phyloP scores from a whole-genome alignment of 2,113 vertebrate genomes.

The Noturus placidus region DNA sequence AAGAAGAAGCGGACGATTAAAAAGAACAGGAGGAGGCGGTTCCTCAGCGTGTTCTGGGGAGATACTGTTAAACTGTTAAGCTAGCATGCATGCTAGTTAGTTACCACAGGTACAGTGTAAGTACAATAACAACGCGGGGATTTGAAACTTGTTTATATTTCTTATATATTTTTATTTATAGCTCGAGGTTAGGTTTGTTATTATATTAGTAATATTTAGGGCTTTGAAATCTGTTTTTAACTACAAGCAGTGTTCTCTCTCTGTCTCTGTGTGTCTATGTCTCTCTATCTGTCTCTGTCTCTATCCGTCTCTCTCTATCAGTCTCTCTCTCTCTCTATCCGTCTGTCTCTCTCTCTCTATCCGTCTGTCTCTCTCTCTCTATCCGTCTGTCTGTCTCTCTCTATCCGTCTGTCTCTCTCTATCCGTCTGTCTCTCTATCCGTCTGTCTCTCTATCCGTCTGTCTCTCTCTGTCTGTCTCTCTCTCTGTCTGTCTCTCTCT shows the following conservation, averaged over 20 bases:
- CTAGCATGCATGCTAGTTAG: neutral
- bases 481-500: no score
- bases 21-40: neutral
- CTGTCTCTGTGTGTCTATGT: no score
- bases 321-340: no score
- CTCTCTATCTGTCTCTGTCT: no score
- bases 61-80: neutral
- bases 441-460: no score
- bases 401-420: no score
- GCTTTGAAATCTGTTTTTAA: neutral
- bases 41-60: neutral
- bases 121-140: neutral
- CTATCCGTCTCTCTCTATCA: no score
- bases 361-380: no score
- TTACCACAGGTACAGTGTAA: neutral
- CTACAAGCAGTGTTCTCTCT: neutral
- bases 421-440: no score
- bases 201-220: neutral
- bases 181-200: neutral
- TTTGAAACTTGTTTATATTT: neutral
- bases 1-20: neutral
- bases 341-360: no score
- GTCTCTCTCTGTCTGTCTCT: no score
- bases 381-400: no score
- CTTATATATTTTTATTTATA: neutral